Evolutionary conservation across 2,113 vertebrate genomes (phyloP).

Genomic region (Probosciger aterrimus): DNA sequence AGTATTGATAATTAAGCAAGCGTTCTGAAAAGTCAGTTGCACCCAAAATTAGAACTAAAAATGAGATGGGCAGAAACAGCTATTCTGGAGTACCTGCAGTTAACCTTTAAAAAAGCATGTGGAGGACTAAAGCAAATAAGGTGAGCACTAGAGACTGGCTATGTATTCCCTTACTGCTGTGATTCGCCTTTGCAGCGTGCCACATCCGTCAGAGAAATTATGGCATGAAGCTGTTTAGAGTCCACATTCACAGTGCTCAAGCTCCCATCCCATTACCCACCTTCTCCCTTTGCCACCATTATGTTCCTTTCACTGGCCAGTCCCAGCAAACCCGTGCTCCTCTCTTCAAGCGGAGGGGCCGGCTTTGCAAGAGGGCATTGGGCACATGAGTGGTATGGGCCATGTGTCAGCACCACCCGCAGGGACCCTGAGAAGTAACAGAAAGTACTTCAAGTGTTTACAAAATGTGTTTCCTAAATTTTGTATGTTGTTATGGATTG

Average conservation of each 20-base stretch:
- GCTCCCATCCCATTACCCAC: background rate
- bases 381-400: no score
- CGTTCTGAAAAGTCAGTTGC: background rate
- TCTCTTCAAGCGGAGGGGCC: background rate
- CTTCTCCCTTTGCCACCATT: background rate
- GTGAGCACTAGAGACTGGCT: background rate
- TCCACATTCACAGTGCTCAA: background rate
- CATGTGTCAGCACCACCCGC: background rate
- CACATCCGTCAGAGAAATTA: background rate
- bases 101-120: background rate
- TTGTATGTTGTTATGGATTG: background rate
- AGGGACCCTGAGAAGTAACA: background rate
- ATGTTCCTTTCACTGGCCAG: background rate
- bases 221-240: background rate
- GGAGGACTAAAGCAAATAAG: background rate
- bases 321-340: background rate
- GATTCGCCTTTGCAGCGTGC: background rate
- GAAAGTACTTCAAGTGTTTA: background rate
- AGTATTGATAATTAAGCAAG: background rate
- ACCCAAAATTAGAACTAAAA: background rate
- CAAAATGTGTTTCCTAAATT: background rate
- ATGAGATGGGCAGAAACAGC: background rate
- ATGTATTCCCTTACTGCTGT: background rate
- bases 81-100: background rate
- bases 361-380: fast-evolving